Conservation (phyloP, 1,140 invertebrate species). For the Teleopsis dalmanni region DNA sequence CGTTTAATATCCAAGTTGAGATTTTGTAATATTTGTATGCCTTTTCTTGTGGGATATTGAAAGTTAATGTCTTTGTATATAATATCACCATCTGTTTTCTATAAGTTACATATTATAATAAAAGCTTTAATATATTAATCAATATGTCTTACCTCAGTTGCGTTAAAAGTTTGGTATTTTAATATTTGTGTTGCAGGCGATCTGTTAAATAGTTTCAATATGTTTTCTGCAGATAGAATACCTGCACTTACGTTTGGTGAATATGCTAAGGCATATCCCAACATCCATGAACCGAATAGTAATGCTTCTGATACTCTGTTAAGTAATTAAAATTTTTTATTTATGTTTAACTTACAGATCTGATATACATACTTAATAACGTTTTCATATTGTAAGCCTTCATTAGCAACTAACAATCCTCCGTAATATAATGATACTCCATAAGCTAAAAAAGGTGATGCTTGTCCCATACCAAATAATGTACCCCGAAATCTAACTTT, state of each 20-base stretch:
- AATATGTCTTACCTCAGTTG: constrained; percentile 40
- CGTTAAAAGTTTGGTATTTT: constrained; percentile 46
- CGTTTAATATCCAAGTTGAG: constrained; percentile 66
- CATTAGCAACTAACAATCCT: constrained; percentile 52
- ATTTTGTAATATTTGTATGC: constrained; percentile 57
- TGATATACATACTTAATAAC: constrained; percentile 70
- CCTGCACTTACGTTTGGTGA: constrained; percentile 83
- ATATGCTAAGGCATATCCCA: constrained; percentile 76
- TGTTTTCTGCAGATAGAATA: constrained; percentile 66
- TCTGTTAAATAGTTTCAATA: constrained; percentile 58
- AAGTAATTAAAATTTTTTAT: too few relatives aligned
- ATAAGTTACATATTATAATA: constrained; percentile 14
- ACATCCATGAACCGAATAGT: constrained; percentile 79
- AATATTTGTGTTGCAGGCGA: constrained; percentile 49
- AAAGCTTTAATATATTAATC: too few relatives aligned
- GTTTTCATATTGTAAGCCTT: constrained; percentile 59
- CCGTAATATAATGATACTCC: constrained; percentile 61
- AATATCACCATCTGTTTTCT: constrained; percentile 62
- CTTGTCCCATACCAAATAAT: constrained; percentile 58
- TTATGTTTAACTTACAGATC: not conserved
- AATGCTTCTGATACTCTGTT: constrained; percentile 75
- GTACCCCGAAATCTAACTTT: constrained; percentile 68
- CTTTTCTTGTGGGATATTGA: constrained; percentile 68
- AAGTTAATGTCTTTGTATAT: constrained; percentile 67
- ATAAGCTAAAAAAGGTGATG: constrained; percentile 67